Percentiles rank a stretch among this genome's conserved stretches.
These are phyloP conservation scores for Julus scandinavius DNA, from an alignment of 2,888 invertebrate species.

Conservation along the genomic window DNA sequence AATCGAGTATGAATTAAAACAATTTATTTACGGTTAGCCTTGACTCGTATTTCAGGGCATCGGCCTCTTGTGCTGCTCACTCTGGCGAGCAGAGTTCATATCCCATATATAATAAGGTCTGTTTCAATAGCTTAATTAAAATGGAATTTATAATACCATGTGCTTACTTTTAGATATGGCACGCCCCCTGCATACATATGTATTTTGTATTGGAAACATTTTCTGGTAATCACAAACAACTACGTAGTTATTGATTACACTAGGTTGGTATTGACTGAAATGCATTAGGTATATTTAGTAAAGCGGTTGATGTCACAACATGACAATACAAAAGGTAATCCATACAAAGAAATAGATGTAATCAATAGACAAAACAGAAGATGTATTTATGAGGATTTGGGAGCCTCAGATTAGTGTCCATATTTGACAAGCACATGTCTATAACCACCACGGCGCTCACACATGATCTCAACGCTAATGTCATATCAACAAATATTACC, in stretches of 20 bases:
- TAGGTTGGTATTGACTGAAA: neutral
- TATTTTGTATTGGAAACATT: neutral
- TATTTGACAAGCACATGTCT: neutral
- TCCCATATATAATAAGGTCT: neutral
- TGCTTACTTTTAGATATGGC: neutral
- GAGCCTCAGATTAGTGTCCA: too few species aligned
- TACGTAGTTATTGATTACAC: neutral
- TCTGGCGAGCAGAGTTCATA: neutral
- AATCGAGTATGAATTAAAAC: neutral
- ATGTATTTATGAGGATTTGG: too few species aligned
- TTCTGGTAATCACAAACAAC: neutral
- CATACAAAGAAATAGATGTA: too few species aligned
- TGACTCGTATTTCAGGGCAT: constrained; percentile 17
- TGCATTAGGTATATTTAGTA: too few species aligned
- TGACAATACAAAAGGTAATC: too few species aligned
- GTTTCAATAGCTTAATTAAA: constrained; percentile 25
- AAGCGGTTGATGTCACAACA: too few species aligned
- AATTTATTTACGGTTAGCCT: neutral
- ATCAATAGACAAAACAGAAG: too few species aligned
- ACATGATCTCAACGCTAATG: too few species aligned
- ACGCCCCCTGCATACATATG: neutral
- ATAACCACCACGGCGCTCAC: neutral
- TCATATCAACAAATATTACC: too few species aligned
- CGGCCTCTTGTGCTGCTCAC: constrained; percentile 17
- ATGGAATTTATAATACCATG: neutral